Conservation (phyloP, 2,888 invertebrate genomes). For the Philopedon plagiatum region DNA sequence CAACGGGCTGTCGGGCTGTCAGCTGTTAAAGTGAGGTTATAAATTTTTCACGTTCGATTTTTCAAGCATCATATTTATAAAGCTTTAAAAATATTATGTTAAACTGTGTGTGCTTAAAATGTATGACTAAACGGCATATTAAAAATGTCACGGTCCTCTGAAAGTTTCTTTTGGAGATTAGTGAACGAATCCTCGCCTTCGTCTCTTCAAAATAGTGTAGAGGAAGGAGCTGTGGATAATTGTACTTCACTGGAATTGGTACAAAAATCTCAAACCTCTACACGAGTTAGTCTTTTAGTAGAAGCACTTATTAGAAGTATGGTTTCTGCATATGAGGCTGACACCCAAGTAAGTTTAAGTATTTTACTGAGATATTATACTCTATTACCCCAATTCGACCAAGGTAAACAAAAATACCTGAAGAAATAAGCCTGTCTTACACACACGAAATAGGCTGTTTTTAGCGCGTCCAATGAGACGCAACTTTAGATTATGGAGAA, state of each 20-base stretch:
- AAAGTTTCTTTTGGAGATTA: neutral
- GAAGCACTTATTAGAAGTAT: slow-evolving; percentile 80
- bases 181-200: neutral
- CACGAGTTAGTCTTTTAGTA: slow-evolving; percentile 78
- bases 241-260: slow-evolving; percentile 1
- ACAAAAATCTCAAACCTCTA: slow-evolving; percentile 65
- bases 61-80: no score
- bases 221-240: neutral
- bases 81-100: no score
- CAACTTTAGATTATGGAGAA: no score
- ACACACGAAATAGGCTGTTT: no score
- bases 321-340: slow-evolving; percentile 77
- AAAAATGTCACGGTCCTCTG: neutral
- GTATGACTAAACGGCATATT: neutral
- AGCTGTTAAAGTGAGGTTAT: slow-evolving; percentile 1
- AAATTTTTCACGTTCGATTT: no score
- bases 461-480: no score
- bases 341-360: slow-evolving; percentile 61
- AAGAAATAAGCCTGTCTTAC: no score
- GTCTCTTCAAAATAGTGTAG: neutral
- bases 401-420: no score
- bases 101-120: neutral
- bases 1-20: no score
- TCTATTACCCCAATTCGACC: no score
- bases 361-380: no score